Evolutionary conservation across 2,888 invertebrate species (phyloP), one percentile per base, ranked within the genome.

Genomic region (Podabrus alpinus): DNA sequence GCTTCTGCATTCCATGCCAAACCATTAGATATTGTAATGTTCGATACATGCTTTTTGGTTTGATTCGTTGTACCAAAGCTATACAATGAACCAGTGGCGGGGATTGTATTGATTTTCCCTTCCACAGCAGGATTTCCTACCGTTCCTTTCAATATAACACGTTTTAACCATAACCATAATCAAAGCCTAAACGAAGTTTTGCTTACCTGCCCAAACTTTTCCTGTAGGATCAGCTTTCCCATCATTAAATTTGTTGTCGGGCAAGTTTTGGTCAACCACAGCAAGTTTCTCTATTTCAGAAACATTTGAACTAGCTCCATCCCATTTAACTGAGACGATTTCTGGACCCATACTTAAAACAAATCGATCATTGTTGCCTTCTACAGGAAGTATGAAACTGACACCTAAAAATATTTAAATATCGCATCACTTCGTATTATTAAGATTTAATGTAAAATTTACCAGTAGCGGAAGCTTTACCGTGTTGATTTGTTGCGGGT

Each of bases 181-280:
- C n/a, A n/a, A n/a, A n/a, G n/a, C n/a, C n/a, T n/a, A n/a, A n/a
- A n/a, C n/a, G 2, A 16, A 66, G 29, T 19, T 66, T 17, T 10
- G 13, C 24, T 87, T 87, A 85, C 94, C 94, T 80, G 92, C 92
- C 88, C 92, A 94, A 25, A 94, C 87, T 64, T 93, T 88, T 1
- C 94, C 94, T 5, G 86, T 84, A 13, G 91, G 90, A 83, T 94
- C 94, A 45, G 92, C 92, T 86, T 94, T 95, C 25, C 91, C 94
- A 82, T 94, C 94, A 81, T 94, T 94, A 82, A 94, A 89, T 80
- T 92, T 88, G 83, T 92, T 92, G 11, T 61, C 9, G 67, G 66
- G 66, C 29, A 88, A 88, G 75, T 90, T 89, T 3, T 85, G 83
- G 82, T 90, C 91, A 9, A 93, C 90, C 78, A 90, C 90, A 0